phyloP scores from a whole-genome alignment of 1,140 invertebrate genomes.

The Caenorhabditis brenneri region DNA sequence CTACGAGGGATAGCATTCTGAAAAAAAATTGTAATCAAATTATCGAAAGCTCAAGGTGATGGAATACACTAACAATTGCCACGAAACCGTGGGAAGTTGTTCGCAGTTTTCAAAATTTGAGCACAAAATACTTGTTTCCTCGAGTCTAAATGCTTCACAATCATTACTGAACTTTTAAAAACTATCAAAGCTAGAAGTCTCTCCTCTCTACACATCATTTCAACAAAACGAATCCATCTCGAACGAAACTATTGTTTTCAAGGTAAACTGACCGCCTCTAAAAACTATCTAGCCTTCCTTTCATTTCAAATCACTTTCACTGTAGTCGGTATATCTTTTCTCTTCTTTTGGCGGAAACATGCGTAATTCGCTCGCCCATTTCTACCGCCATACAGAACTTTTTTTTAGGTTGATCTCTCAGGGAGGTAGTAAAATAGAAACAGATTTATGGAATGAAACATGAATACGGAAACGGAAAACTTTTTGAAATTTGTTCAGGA shows the following conservation, averaged over 20 bases:
- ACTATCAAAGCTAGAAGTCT: no score
- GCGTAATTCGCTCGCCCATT: background rate
- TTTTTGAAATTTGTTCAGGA: background rate
- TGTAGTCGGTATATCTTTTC: constrained; percentile 19
- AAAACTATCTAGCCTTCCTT: background rate
- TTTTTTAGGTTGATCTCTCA: background rate
- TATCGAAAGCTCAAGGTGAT: no score
- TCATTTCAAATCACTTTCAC: constrained; percentile 9
- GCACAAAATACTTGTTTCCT: no score
- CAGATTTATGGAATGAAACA: constrained; percentile 24
- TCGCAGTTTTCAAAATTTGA: no score
- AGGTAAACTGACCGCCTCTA: constrained; percentile 29
- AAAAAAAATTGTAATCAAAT: no score
- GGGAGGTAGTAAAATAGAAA: constrained; percentile 29
- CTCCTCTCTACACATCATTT: no score
- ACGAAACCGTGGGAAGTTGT: no score
- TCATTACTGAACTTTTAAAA: no score
- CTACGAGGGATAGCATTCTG: no score
- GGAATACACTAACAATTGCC: no score
- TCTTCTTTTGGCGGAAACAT: constrained; percentile 2
- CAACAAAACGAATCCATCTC: background rate
- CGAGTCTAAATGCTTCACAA: no score
- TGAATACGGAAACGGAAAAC: background rate
- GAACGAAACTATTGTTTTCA: background rate
- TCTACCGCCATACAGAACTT: constrained; percentile 10